Evolutionary conservation across 2,113 vertebrate genomes (phyloP).

Genomic region (Lamprotornis superbus): DNA sequence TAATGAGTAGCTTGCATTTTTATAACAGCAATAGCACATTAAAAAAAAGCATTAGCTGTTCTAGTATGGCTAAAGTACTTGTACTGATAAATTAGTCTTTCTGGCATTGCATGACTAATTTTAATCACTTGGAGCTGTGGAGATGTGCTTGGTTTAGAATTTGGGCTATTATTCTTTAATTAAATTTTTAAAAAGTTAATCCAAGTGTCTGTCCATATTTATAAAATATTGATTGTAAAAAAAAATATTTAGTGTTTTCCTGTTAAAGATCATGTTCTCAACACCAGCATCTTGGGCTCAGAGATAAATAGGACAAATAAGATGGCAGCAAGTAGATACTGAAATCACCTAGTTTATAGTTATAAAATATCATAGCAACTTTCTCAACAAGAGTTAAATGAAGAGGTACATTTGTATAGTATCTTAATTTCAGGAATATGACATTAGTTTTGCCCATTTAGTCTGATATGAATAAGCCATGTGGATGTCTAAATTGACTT

Average conservation of each 20-base stretch:
- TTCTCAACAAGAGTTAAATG: neutral
- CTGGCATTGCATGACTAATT: neutral
- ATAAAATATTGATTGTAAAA: neutral
- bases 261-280: neutral
- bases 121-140: neutral
- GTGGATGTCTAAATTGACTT: neutral
- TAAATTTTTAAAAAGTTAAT: neutral
- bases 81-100: slow-evolving; percentile 6
- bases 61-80: neutral
- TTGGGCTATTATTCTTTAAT: neutral
- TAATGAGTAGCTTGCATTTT: slow-evolving; percentile 53
- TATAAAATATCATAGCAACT: neutral
- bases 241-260: neutral
- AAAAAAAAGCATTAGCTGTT: slow-evolving; percentile 21
- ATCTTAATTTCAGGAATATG: neutral
- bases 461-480: neutral
- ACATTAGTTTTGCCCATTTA: neutral
- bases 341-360: neutral
- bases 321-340: neutral
- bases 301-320: neutral
- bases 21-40: slow-evolving; percentile 26
- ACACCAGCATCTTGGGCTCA: neutral
- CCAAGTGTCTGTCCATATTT: neutral
- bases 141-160: neutral
- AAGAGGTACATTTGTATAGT: neutral